Conservation (phyloP, 1,140 invertebrate species). For the Lamellibrachia luymesi region DNA sequence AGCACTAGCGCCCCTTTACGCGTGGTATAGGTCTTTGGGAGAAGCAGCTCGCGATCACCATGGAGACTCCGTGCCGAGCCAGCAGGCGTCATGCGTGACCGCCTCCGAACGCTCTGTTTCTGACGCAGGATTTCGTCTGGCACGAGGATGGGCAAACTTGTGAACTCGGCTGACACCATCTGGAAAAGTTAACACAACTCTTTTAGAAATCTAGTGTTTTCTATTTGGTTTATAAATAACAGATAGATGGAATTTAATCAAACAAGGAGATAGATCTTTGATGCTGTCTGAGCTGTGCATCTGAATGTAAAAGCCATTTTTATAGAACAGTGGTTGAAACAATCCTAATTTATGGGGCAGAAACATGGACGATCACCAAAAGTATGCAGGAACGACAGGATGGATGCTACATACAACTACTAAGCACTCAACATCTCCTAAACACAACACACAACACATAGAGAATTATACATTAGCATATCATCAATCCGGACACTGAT, state of each 20-base stretch:
- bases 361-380: too few species aligned
- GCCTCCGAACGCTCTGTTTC: background rate
- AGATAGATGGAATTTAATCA: background rate
- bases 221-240: background rate
- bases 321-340: too few species aligned
- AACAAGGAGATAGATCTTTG: background rate
- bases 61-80: background rate
- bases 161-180: background rate
- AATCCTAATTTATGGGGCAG: too few species aligned
- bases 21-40: constrained; percentile 48
- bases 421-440: too few species aligned
- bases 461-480: too few species aligned
- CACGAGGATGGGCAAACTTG: background rate
- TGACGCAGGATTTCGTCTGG: background rate
- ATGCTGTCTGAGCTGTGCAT: background rate
- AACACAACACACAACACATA: too few species aligned
- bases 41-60: constrained; percentile 35
- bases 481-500: too few species aligned
- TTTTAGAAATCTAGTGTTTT: background rate
- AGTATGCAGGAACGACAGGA: too few species aligned
- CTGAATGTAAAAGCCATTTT: too few species aligned
- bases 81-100: background rate
- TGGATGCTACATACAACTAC: too few species aligned
- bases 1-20: constrained; percentile 47
- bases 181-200: background rate